Evolutionary conservation across 2,113 vertebrate genomes (phyloP).

Genomic region (Lophura nycthemera): DNA sequence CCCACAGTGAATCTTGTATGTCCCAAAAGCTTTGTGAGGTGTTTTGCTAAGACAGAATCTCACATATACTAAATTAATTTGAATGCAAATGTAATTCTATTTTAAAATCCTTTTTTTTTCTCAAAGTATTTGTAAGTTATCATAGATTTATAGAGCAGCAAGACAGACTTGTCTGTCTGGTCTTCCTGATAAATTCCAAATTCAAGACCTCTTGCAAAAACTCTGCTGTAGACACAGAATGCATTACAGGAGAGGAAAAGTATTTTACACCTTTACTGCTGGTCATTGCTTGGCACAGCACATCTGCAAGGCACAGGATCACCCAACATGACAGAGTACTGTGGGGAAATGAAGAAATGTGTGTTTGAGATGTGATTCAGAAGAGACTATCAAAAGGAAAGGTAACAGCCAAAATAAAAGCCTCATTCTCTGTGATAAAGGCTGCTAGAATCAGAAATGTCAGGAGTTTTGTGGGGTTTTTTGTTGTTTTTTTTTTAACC

Average conservation of each 20-base stretch:
- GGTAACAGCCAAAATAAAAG: slow-evolving; percentile 60
- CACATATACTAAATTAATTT: not conserved
- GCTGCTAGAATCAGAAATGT: slow-evolving; percentile 61
- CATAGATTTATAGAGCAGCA: not conserved
- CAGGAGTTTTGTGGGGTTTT: not conserved
- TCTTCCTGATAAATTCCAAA: not conserved
- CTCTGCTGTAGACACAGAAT: not conserved
- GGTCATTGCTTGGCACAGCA: not conserved
- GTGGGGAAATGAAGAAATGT: not conserved
- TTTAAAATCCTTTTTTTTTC: not conserved
- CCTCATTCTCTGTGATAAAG: not conserved
- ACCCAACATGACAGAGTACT: not conserved
- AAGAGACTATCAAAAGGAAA: slow-evolving; percentile 60
- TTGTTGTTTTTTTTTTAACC: not conserved
- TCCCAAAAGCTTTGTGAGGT: not conserved
- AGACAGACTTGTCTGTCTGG: not conserved
- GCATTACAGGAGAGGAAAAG: not conserved
- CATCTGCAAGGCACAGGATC: not conserved
- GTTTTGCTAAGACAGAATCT: not conserved
- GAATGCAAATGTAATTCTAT: not conserved
- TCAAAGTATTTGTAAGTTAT: not conserved
- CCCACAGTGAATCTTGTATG: not conserved
- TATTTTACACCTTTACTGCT: not conserved
- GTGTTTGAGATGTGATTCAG: slow-evolving; percentile 44
- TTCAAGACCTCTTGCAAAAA: not conserved